phyloP scores from a whole-genome alignment of 2,113 vertebrate species.

The Elgaria multicarinata region DNA sequence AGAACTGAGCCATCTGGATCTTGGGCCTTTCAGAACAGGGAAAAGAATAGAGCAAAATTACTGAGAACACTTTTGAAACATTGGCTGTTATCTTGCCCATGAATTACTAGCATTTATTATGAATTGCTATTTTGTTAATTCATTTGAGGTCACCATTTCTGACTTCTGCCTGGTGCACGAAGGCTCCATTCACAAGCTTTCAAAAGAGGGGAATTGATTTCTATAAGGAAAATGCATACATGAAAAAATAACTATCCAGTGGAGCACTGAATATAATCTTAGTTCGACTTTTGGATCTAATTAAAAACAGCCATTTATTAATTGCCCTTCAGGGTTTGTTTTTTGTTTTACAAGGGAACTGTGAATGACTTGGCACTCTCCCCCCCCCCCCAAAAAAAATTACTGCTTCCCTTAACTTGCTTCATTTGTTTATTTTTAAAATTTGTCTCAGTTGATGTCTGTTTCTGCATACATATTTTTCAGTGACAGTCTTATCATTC shows the following conservation, averaged over 20 bases:
- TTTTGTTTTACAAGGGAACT: background rate
- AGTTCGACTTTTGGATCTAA: conserved; percentile 3
- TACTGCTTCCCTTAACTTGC: conserved; percentile 13
- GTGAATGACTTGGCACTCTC: background rate
- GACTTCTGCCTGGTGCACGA: background rate
- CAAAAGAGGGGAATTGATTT: conserved; percentile 5
- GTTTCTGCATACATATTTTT: conserved; percentile 45
- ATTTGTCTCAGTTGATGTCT: conserved; percentile 2
- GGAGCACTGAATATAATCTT: background rate
- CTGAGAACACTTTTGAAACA: background rate
- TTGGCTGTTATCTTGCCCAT: background rate
- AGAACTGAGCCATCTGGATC: background rate
- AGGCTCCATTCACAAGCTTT: conserved; percentile 8
- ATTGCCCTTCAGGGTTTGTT: background rate
- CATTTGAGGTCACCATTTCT: background rate
- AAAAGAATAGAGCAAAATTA: background rate
- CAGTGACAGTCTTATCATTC: conserved; percentile 15
- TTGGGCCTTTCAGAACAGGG: background rate
- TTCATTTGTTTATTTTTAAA: conserved; percentile 40
- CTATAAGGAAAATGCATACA: conserved; percentile 6
- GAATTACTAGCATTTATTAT: background rate
- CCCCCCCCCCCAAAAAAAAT: conserved; percentile 14
- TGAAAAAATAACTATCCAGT: background rate
- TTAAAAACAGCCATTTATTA: conserved; percentile 15
- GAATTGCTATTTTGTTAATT: background rate